phyloP scores from a whole-genome alignment of 2,113 vertebrate species.

The Asarcornis scutulata region DNA sequence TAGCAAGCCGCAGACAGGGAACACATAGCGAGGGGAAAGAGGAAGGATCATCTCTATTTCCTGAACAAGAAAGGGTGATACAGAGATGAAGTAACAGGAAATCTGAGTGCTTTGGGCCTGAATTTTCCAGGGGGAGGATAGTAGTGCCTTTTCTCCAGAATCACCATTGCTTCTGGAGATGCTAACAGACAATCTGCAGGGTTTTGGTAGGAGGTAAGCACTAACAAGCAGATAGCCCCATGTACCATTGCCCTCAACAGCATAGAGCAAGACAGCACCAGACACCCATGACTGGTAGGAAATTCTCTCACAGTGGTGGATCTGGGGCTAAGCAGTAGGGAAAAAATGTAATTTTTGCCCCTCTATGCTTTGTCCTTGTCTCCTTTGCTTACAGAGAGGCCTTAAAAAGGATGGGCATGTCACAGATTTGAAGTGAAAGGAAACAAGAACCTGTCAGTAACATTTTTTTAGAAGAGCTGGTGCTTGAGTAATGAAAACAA shows the following conservation, averaged over 20 bases:
- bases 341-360: not conserved
- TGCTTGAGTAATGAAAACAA: not conserved
- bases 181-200: not conserved
- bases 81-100: not conserved
- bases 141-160: not conserved
- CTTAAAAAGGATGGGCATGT: conserved; percentile 4
- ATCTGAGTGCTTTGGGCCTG: not conserved
- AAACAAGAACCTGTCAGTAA: conserved; percentile 16
- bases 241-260: not conserved
- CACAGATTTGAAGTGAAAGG: conserved; percentile 39
- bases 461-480: conserved; percentile 38
- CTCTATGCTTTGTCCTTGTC: conserved; percentile 20
- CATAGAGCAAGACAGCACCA: accelerated
- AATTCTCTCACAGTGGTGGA: not conserved
- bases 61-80: not conserved
- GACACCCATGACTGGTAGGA: not conserved
- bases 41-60: not conserved
- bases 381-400: not conserved
- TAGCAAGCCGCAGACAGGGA: not conserved
- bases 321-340: not conserved
- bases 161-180: not conserved
- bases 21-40: not conserved
- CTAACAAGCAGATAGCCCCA: not conserved
- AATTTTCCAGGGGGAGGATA: not conserved
- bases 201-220: not conserved